A percentile compares a stretch with the other conserved stretches of the same genome.
phyloP scores from a whole-genome alignment of 2,797 vertebrate genomes.

The Microctenopoma stevenorrisi region DNA sequence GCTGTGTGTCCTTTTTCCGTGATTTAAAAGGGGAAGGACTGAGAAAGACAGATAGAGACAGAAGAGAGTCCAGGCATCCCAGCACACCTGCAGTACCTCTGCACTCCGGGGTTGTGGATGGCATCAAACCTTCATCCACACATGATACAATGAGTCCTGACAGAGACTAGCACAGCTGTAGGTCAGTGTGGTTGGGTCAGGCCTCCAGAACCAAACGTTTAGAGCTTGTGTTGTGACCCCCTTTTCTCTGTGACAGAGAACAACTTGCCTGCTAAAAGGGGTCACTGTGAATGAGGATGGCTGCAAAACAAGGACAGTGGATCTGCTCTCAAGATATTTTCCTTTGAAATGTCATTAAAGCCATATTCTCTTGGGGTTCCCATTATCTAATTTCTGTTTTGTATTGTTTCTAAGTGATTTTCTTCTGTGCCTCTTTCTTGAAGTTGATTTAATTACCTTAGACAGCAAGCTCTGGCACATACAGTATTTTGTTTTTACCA shows the following conservation, averaged over 20 bases:
- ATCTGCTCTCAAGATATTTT: slow-evolving; percentile 71
- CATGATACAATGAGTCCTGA: slow-evolving; percentile 66
- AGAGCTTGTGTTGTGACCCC: slow-evolving; percentile 51
- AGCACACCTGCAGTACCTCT: slow-evolving; percentile 73
- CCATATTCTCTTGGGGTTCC: slow-evolving; percentile 81
- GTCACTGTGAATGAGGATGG: slow-evolving; percentile 55
- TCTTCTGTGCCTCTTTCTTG: slow-evolving; percentile 77
- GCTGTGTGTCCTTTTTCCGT: slow-evolving; percentile 64
- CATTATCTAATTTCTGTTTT: slow-evolving; percentile 75
- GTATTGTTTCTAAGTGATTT: slow-evolving; percentile 77
- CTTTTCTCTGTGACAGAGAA: slow-evolving; percentile 47
- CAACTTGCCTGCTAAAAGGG: slow-evolving; percentile 67
- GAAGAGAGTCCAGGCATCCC: slow-evolving; percentile 52
- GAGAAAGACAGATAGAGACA: slow-evolving; percentile 36
- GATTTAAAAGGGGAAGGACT: slow-evolving; percentile 42
- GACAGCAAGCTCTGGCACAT: slow-evolving; percentile 76
- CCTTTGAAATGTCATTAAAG: slow-evolving; percentile 80
- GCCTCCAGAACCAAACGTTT: slow-evolving; percentile 52
- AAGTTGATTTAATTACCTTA: slow-evolving; percentile 70
- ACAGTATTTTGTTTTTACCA: slow-evolving; percentile 63
- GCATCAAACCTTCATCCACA: slow-evolving; percentile 71
- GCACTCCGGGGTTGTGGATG: slow-evolving; percentile 72
- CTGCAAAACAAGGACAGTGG: slow-evolving; percentile 47
- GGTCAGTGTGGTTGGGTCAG: slow-evolving; percentile 45
- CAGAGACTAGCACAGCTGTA: slow-evolving; percentile 58